These are phyloP conservation scores for Heliconius ismenius DNA, from an alignment of 2,888 invertebrate genomes.

Conservation along the genomic window DNA sequence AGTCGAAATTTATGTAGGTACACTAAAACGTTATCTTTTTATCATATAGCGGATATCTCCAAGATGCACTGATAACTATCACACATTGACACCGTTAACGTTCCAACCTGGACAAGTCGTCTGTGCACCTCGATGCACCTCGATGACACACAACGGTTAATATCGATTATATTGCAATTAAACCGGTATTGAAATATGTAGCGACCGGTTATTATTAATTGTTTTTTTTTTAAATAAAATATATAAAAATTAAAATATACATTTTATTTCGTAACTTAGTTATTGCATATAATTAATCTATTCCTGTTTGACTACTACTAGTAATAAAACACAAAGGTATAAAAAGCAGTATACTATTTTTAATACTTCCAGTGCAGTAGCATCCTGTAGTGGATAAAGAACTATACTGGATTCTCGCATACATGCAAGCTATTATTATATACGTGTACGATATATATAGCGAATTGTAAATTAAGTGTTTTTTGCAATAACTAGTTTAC, in stretches of 20 bases:
- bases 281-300: not conserved
- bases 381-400: not conserved
- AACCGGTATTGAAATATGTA: constrained; percentile 8
- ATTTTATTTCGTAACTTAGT: not conserved
- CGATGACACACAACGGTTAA: constrained; percentile 19
- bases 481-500: not conserved
- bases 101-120: constrained; percentile 1
- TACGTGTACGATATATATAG: not conserved
- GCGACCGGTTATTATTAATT: not conserved
- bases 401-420: not conserved
- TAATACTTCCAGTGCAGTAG: not conserved
- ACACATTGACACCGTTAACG: constrained; percentile 14
- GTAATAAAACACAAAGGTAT: not conserved
- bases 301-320: not conserved
- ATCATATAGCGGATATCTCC: not conserved
- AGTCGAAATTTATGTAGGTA: not conserved
- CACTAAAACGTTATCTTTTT: not conserved
- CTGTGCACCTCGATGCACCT: not conserved
- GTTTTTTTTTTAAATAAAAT: not conserved
- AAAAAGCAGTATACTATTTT: constrained; percentile 13
- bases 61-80: constrained; percentile 11
- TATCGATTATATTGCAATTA: constrained; percentile 17
- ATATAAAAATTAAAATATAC: not conserved
- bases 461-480: not conserved
- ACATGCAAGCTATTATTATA: not conserved